These are phyloP conservation scores for Nephrotoma appendiculata DNA, from an alignment of 2,888 invertebrate genomes.

Conservation along the genomic window DNA sequence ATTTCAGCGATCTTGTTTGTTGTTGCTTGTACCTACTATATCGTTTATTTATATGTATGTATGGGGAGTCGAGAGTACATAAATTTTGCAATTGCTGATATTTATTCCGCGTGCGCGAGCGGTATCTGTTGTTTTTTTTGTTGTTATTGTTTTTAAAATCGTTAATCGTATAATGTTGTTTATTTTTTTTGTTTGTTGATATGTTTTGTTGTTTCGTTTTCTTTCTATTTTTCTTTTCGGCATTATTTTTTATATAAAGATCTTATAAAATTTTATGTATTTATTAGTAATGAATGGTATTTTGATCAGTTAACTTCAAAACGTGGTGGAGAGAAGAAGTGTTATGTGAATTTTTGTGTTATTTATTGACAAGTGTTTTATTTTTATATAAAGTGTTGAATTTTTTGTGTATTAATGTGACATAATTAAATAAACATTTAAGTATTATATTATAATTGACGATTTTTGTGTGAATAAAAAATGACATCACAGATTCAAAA, in stretches of 20 bases:
- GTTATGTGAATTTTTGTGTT: neutral
- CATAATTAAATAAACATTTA: neutral
- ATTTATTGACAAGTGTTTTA: neutral
- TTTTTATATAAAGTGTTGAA: neutral
- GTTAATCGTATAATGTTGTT: neutral
- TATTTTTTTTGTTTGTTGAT: neutral
- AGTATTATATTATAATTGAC: neutral
- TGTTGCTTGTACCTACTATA: neutral
- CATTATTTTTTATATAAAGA: constrained; percentile 1
- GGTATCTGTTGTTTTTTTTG: neutral
- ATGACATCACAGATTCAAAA: neutral
- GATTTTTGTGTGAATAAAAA: neutral
- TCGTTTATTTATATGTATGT: neutral
- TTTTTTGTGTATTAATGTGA: neutral
- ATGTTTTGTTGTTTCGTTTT: neutral
- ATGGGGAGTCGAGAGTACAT: neutral
- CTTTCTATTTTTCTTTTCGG: neutral
- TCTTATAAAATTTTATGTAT: neutral
- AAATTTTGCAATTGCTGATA: neutral
- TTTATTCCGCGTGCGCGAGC: neutral
- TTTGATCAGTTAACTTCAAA: constrained; percentile 3
- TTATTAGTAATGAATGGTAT: constrained; percentile 3
- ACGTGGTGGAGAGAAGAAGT: neutral
- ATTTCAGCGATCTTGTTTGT: neutral
- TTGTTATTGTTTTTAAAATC: neutral